phyloP scores from a whole-genome alignment of 1,140 invertebrate genomes.

The Oncopodura yosiiana region DNA sequence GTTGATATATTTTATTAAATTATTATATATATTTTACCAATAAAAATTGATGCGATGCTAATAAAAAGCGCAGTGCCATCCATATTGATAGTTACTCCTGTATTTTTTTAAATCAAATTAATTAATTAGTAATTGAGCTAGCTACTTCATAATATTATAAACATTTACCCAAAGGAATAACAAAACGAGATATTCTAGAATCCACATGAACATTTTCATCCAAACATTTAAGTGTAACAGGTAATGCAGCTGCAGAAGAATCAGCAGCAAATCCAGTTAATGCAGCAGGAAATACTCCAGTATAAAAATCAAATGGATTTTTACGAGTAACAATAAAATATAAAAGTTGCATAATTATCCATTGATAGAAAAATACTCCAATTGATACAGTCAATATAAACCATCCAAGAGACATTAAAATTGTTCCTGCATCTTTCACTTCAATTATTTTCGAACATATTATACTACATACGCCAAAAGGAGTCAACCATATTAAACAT shows the following conservation, averaged over 20 bases:
- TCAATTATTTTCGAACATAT: conserved; percentile 82
- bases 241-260: conserved; percentile 86
- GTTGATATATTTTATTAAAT: no score
- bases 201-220: conserved; percentile 76
- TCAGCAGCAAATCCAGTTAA: conserved; percentile 85
- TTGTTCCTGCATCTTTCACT: conserved; percentile 62
- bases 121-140: background rate
- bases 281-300: conserved; percentile 68
- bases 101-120: background rate
- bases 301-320: conserved; percentile 82
- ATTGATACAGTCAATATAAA: conserved; percentile 63
- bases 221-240: conserved; percentile 85
- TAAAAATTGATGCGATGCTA: conserved; percentile 76
- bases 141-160: no score
- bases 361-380: conserved; percentile 77
- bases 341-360: conserved; percentile 65
- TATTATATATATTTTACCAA: no score
- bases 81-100: conserved; percentile 75
- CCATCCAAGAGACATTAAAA: conserved; percentile 67
- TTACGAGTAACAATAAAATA: conserved; percentile 72
- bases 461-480: conserved; percentile 51
- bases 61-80: conserved; percentile 89
- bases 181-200: conserved; percentile 78
- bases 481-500: conserved; percentile 65
- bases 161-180: conserved; percentile 75